Conservation (phyloP, 2,113 vertebrate species). For the Callipepla californica region DNA sequence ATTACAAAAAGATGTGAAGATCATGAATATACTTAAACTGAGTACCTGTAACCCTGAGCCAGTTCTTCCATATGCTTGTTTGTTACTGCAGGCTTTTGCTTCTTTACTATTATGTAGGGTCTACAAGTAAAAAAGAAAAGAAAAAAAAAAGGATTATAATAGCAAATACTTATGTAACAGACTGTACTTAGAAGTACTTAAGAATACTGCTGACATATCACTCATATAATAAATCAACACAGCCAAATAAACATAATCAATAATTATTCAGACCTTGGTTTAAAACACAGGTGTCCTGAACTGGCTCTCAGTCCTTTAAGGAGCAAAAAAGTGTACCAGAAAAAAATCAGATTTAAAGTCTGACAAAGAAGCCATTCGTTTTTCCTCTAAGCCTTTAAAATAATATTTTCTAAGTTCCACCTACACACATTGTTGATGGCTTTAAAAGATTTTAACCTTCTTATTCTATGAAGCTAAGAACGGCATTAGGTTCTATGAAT, state of each 20-base stretch:
- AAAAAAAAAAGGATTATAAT: not conserved
- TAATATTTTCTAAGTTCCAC: not conserved
- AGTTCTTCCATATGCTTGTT: conserved; percentile 96
- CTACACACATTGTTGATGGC: not conserved
- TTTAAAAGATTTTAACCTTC: not conserved
- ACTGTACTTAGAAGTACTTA: not conserved
- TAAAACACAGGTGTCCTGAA: not conserved
- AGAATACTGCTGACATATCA: not conserved
- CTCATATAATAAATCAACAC: not conserved
- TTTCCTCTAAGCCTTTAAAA: not conserved
- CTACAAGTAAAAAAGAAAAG: conserved; percentile 66
- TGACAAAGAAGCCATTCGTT: not conserved
- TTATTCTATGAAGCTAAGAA: not conserved
- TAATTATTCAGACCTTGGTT: not conserved
- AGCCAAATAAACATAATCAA: not conserved
- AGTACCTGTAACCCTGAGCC: conserved; percentile 95
- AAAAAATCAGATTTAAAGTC: not conserved
- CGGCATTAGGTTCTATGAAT: not conserved
- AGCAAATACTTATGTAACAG: not conserved
- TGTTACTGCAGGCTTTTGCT: conserved; percentile 91
- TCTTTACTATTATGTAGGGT: conserved; percentile 98
- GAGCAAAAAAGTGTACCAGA: not conserved
- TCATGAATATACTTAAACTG: not conserved
- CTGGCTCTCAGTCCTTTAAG: not conserved
- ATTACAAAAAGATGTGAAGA: not conserved